A percentile compares a stretch with the other conserved stretches of the same genome.
Evolutionary conservation across 2,888 invertebrate species (phyloP).

Genomic region (Orchesellides sinensis): DNA sequence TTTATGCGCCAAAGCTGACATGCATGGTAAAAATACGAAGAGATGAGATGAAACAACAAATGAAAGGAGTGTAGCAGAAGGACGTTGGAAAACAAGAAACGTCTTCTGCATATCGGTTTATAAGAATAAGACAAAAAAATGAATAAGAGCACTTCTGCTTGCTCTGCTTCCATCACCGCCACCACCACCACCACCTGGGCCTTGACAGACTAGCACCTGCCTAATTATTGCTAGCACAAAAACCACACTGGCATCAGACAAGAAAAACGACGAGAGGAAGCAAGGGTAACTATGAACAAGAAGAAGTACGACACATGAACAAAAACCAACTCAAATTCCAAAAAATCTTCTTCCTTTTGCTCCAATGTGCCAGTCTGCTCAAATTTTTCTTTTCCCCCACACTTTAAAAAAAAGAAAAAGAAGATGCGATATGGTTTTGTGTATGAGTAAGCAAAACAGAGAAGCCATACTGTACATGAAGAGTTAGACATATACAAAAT

Average conservation of each 20-base stretch:
- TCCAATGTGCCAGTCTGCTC: not conserved
- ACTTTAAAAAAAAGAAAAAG: slow-evolving; percentile 26
- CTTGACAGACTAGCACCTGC: slow-evolving; percentile 64
- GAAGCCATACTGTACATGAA: slow-evolving; percentile 38
- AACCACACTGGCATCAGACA: slow-evolving; percentile 66
- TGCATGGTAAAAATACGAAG: slow-evolving; percentile 44
- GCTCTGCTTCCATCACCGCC: slow-evolving; percentile 26
- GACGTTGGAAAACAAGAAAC: slow-evolving; percentile 41
- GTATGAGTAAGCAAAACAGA: slow-evolving; percentile 56
- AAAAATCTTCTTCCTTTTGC: slow-evolving; percentile 23
- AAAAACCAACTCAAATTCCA: slow-evolving; percentile 69
- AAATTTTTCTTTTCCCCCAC: slow-evolving; percentile 45
- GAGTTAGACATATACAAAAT: too few species aligned
- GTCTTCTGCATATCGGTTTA: slow-evolving; percentile 2
- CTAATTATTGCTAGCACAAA: slow-evolving; percentile 63
- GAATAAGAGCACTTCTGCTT: slow-evolving; percentile 30
- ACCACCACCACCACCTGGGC: slow-evolving; percentile 59
- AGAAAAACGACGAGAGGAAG: slow-evolving; percentile 47
- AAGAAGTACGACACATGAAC: slow-evolving; percentile 60
- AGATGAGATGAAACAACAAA: not conserved
- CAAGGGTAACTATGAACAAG: slow-evolving; percentile 61
- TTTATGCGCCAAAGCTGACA: slow-evolving; percentile 34
- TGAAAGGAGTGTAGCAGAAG: slow-evolving; percentile 27
- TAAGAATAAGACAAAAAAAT: not conserved
- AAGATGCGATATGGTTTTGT: slow-evolving; percentile 46